A percentile compares a stretch with the other conserved stretches of the same genome.
Conservation (phyloP, 2,113 vertebrate species). For the Myiozetetes cayanensis region DNA sequence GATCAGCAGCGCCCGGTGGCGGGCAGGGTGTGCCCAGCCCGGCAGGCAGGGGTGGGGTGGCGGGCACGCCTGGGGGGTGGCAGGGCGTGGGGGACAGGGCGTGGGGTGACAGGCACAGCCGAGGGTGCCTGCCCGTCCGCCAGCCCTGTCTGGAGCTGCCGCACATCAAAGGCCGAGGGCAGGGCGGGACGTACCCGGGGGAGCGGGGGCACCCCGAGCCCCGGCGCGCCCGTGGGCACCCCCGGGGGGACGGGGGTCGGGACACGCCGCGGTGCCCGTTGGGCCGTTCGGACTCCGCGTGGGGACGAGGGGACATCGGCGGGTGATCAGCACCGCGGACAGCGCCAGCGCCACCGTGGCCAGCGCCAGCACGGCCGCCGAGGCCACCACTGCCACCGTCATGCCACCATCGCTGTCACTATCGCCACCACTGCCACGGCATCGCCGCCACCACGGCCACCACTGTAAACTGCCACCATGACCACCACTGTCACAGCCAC, state of each 20-base stretch:
- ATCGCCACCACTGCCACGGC: fast-evolving
- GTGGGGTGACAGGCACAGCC: not conserved
- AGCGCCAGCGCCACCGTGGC: not conserved
- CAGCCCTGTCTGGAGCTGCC: not conserved
- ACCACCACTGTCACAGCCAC: not conserved
- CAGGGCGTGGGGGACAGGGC: not conserved
- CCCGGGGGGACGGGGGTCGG: no score
- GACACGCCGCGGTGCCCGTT: fast-evolving
- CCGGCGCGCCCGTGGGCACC: fast-evolving
- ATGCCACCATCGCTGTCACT: not conserved
- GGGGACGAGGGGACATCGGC: no score
- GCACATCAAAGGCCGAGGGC: not conserved
- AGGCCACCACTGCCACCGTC: not conserved
- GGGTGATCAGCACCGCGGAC: not conserved
- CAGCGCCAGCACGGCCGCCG: not conserved
- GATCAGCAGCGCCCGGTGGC: not conserved
- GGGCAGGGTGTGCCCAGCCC: not conserved
- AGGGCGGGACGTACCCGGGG: not conserved
- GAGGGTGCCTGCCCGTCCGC: not conserved
- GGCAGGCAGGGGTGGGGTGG: not conserved
- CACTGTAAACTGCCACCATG: fast-evolving
- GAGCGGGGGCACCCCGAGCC: not conserved
- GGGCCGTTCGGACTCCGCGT: fast-evolving
- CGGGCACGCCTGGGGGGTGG: not conserved
- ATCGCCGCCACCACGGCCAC: fast-evolving